These are phyloP conservation scores for Micoletzkya japonica DNA, from an alignment of 2,888 invertebrate species.

Conservation along the genomic window DNA sequence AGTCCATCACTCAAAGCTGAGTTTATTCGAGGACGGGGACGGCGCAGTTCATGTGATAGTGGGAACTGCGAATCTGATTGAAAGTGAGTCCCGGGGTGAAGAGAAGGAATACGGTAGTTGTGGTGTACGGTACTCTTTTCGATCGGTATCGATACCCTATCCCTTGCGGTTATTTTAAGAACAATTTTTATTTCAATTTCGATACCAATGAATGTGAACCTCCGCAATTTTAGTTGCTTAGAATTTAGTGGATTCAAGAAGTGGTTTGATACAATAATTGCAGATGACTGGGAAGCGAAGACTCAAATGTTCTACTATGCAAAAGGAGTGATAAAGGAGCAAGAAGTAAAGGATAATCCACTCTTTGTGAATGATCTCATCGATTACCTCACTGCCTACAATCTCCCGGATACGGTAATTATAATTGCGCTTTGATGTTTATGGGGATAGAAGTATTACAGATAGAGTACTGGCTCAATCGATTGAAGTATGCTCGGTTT, in stretches of 20 bases:
- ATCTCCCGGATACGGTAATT: background rate
- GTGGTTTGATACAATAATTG: too few relatives aligned
- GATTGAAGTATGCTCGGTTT: constrained; percentile 32
- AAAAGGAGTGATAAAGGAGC: background rate
- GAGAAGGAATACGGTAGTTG: too few relatives aligned
- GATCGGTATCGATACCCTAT: too few relatives aligned
- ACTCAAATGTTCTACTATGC: constrained; percentile 54
- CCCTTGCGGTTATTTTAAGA: too few relatives aligned
- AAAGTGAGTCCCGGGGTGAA: constrained; percentile 26
- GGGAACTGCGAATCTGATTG: constrained; percentile 51
- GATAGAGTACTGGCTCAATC: constrained; percentile 35
- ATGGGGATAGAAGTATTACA: constrained; percentile 14
- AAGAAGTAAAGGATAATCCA: constrained; percentile 1
- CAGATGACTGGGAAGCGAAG: constrained; percentile 52
- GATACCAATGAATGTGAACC: too few relatives aligned
- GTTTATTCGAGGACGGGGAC: constrained; percentile 43
- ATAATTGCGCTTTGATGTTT: background rate
- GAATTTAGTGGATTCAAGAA: too few relatives aligned
- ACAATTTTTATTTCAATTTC: too few relatives aligned
- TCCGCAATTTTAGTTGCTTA: too few relatives aligned
- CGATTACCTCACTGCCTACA: constrained; percentile 26
- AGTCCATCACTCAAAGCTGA: constrained; percentile 57
- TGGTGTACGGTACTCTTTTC: too few relatives aligned
- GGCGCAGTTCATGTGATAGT: constrained; percentile 49
- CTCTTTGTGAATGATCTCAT: constrained; percentile 35